A percentile compares a stretch with the other conserved stretches of the same genome.
Conservation (phyloP, 2,888 invertebrate species). For the Muscina levida region DNA sequence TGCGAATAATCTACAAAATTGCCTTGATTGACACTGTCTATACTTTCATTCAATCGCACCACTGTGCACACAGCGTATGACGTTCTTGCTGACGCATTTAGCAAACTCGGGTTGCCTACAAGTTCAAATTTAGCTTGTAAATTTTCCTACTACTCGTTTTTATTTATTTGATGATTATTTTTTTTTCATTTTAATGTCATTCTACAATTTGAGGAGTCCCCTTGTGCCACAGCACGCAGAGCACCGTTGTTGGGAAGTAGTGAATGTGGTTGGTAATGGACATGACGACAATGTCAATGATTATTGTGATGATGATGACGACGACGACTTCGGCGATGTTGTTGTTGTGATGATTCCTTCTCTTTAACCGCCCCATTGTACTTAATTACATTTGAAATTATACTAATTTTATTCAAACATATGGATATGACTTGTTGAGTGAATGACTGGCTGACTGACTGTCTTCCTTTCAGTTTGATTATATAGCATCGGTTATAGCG, state of each 20-base stretch:
- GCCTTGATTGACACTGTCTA: too few relatives aligned
- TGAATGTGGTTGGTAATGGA: conserved; percentile 31
- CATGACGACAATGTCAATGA: conserved; percentile 39
- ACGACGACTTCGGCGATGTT: conserved; percentile 28
- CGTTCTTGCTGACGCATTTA: background rate
- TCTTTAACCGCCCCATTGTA: background rate
- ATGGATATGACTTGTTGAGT: background rate
- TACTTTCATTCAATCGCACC: background rate
- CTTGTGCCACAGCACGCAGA: background rate
- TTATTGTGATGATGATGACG: conserved; percentile 14
- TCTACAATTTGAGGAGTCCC: background rate
- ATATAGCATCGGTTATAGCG: conserved; percentile 4
- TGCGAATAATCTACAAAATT: too few relatives aligned
- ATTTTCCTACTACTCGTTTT: background rate
- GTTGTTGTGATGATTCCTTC: background rate
- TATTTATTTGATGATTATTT: too few relatives aligned
- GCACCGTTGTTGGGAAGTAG: background rate
- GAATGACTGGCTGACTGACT: background rate
- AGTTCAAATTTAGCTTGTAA: conserved; percentile 18
- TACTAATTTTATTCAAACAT: background rate
- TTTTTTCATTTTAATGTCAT: background rate
- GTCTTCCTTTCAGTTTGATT: conserved; percentile 8
- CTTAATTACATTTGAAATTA: conserved; percentile 15
- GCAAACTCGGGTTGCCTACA: conserved; percentile 4
- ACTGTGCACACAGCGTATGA: background rate